Base-by-base conservation (phyloP, 2,888 invertebrate genomes). In the Hydrotaea diabolus region DNA sequence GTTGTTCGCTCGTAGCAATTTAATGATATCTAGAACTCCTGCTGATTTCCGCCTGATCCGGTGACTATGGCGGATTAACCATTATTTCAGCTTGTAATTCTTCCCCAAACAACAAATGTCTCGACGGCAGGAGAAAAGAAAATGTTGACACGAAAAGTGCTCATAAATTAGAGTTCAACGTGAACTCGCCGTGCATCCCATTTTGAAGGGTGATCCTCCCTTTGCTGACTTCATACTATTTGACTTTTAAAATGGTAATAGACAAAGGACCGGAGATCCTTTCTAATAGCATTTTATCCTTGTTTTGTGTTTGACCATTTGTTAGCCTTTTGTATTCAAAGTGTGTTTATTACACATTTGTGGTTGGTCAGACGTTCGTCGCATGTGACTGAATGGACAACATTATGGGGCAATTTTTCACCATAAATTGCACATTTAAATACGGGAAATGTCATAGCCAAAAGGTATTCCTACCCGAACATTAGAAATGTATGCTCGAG, bases 41-140 rank as follows among this genome's bases (percentile, higher is more conserved):
- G 84, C 81, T 82, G 84, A 11, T 82, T 19, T 84, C 66, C 43
- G 66, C 21, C 78, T 75, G 64, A 71, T 77, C 59, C 69, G 80
- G 80, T 80, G 77, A 64, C 75, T 83, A 78, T 81, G 66, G 81
- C 72, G 76, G 84, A 85, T 85, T 85, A 85, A n/a, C 59, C 66
- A 85, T 81, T 79, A 85, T 82, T 79, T 82, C 62, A 79, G 66
- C 76, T 76, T 81, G 84, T 82, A 82, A 85, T 76, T 82, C 73
- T 36, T 13, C 66, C 57, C 72, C 57, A 81, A 84, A 7, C 31
- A 31, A 81, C 84, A 82, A 84, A 84, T 84, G 81, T 72, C 75
- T 46, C n/a, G 62, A 31, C 5, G 62, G 62, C n/a, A 31, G 31
- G 15, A 53, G 15, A 21, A 59, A 46, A 57, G 77, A 55, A 78